phyloP scores from a whole-genome alignment of 2,888 invertebrate species.

The Physocephala rufipes region DNA sequence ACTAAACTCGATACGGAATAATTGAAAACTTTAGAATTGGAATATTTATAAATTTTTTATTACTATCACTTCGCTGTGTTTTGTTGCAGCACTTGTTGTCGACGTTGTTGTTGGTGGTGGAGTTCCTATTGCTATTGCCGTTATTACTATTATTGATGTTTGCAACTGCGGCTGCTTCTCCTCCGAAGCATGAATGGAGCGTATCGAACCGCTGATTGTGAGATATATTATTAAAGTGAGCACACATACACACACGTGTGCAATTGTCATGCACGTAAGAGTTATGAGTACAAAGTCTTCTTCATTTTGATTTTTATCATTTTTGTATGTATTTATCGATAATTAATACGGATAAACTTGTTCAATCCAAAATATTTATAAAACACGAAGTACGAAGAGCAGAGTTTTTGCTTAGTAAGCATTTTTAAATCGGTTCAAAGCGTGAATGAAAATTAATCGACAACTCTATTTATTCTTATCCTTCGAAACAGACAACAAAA shows the following conservation, averaged over 20 bases:
- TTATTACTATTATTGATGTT: neutral
- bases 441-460: too few relatives aligned
- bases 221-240: neutral
- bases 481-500: neutral
- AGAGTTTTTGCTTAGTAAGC: neutral
- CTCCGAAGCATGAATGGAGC: neutral
- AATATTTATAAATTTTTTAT: slow-evolving; percentile 17
- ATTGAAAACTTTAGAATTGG: slow-evolving; percentile 3
- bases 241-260: neutral
- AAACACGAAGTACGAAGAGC: neutral
- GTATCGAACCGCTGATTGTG: neutral
- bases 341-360: neutral
- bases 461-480: neutral
- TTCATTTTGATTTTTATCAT: too few relatives aligned
- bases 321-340: neutral
- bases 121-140: too few relatives aligned
- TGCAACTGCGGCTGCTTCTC: neutral
- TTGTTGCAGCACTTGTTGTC: too few relatives aligned
- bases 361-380: too few relatives aligned
- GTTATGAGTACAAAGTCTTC: neutral
- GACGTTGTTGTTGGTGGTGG: slow-evolving; percentile 9
- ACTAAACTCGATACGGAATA: neutral
- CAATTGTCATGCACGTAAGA: neutral
- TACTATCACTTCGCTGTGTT: neutral
- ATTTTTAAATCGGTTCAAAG: too few relatives aligned